Evolutionary conservation across 2,113 vertebrate genomes (phyloP).

Genomic region (Parotia lawesii): DNA sequence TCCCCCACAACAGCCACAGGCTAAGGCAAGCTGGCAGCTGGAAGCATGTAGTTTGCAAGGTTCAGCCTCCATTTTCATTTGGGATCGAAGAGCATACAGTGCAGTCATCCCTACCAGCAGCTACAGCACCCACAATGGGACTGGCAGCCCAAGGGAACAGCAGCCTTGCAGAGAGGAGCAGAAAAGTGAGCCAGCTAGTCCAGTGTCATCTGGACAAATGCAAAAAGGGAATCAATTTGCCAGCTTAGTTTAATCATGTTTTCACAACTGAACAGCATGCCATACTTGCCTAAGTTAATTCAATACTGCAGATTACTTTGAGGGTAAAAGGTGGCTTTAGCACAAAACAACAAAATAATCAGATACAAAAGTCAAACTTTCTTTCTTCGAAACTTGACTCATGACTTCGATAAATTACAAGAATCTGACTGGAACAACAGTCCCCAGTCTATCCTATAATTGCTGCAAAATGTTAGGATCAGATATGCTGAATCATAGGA

Average conservation of each 20-base stretch:
- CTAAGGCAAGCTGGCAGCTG: not conserved
- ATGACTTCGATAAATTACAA: not conserved
- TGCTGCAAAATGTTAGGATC: not conserved
- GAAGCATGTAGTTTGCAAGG: not conserved
- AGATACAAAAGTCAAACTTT: not conserved
- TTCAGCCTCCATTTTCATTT: not conserved
- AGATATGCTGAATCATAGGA: not conserved
- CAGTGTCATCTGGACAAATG: not conserved
- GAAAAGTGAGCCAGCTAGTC: not conserved
- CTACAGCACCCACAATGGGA: not conserved
- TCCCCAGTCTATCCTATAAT: not conserved
- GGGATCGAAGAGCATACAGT: not conserved
- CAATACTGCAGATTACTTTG: not conserved
- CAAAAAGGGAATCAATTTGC: not conserved
- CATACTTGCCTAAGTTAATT: not conserved
- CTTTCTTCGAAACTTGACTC: not conserved
- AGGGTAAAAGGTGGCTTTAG: not conserved
- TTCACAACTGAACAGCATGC: not conserved
- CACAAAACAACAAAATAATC: not conserved
- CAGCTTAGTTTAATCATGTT: not conserved
- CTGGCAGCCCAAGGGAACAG: not conserved
- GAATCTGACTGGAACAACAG: not conserved
- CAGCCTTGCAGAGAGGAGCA: not conserved
- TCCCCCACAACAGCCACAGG: not conserved
- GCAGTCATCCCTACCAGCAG: not conserved